Conservation (phyloP, 2,113 vertebrate species). For the Mungos mungo region DNA sequence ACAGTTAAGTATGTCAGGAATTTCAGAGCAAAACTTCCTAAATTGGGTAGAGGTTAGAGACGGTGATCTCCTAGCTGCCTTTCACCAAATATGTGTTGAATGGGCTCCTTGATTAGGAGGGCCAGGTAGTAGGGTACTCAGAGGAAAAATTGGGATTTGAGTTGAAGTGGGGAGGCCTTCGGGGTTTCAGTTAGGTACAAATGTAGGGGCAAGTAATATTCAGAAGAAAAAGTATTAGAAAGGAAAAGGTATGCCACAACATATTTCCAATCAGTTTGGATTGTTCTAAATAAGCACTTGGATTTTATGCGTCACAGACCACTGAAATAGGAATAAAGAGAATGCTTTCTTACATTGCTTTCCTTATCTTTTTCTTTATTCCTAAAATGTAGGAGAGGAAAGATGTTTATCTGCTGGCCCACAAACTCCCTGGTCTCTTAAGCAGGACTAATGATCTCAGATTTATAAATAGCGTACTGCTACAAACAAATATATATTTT, state of each 20-base stretch:
- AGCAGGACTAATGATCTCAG: constrained; percentile 55
- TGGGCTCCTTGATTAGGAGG: background rate
- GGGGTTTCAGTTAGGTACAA: background rate
- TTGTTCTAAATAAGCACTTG: constrained; percentile 63
- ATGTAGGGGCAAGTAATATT: background rate
- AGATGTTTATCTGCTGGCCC: background rate
- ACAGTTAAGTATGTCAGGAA: background rate
- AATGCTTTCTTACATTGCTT: background rate
- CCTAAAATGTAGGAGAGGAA: background rate
- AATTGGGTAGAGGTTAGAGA: background rate
- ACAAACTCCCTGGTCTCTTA: background rate
- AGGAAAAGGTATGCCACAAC: constrained; percentile 21
- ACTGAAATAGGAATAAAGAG: fast-evolving
- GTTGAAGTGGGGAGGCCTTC: background rate
- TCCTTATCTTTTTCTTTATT: background rate
- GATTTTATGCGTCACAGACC: constrained; percentile 27
- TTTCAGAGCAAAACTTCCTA: background rate
- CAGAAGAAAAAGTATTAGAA: constrained; percentile 36
- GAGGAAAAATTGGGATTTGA: background rate
- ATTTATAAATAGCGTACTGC: constrained; percentile 63
- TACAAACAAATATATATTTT: constrained; percentile 82
- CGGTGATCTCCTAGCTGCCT: background rate
- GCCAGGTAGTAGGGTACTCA: background rate
- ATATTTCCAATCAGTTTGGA: constrained; percentile 38
- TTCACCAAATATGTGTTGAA: background rate